phyloP scores from a whole-genome alignment of 2,888 invertebrate species.

The Nomada hirtipes region DNA sequence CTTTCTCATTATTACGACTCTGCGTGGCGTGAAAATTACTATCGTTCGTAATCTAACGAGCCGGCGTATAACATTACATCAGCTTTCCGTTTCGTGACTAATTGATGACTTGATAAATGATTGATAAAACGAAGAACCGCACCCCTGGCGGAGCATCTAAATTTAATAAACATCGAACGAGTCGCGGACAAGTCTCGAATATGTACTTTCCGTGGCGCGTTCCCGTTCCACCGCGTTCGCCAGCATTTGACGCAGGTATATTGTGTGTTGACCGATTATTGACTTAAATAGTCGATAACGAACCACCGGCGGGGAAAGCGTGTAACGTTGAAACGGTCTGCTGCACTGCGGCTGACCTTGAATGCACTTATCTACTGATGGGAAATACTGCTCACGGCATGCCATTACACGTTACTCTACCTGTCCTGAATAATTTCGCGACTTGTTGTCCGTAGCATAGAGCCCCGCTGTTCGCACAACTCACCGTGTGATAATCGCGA shows the following conservation, averaged over 20 bases:
- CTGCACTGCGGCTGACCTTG: constrained; percentile 70
- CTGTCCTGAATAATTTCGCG: constrained; percentile 72
- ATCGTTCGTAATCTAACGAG: background rate
- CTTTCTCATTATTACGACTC: constrained; percentile 28
- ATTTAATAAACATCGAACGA: constrained; percentile 14
- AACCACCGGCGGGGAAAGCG: constrained; percentile 49
- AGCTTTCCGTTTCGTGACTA: constrained; percentile 9
- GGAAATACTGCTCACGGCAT: constrained; percentile 68
- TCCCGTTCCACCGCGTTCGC: background rate
- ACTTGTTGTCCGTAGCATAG: constrained; percentile 48
- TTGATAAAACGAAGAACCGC: background rate
- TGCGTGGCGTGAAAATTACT: constrained; percentile 30
- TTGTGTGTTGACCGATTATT: constrained; percentile 43
- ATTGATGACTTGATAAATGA: too few species aligned
- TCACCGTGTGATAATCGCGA: background rate
- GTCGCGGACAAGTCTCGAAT: background rate
- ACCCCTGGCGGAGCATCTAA: background rate
- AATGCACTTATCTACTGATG: constrained; percentile 71
- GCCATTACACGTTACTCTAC: constrained; percentile 64
- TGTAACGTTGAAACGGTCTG: constrained; percentile 62
- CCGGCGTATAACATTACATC: background rate
- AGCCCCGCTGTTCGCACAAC: background rate
- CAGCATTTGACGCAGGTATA: background rate
- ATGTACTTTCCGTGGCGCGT: background rate
- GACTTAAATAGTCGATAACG: constrained; percentile 59